A percentile compares a stretch with the other conserved stretches of the same genome.
Evolutionary conservation across 2,888 invertebrate species (phyloP).

Genomic region (Bombylius discolor): DNA sequence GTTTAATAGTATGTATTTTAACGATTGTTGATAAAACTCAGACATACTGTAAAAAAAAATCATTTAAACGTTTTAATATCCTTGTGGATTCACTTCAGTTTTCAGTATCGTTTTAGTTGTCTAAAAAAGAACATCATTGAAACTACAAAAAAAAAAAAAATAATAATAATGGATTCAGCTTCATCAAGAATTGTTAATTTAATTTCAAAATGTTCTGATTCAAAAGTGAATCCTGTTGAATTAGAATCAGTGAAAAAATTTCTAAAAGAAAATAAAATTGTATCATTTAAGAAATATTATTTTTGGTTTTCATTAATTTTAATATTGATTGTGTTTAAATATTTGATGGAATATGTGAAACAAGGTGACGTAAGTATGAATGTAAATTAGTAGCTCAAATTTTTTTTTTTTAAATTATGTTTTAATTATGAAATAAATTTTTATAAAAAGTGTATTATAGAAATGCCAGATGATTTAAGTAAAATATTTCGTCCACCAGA

Average conservation of each 20-base stretch:
- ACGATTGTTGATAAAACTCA: neutral
- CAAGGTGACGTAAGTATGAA: conserved; percentile 2
- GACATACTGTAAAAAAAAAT: too few species aligned
- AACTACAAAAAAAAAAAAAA: neutral
- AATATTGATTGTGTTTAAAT: neutral
- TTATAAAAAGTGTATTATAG: conserved; percentile 12
- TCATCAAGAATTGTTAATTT: conserved; percentile 2
- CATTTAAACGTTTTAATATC: too few species aligned
- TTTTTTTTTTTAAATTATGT: too few species aligned
- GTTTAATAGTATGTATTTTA: neutral
- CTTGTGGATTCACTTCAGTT: too few species aligned
- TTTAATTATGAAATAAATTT: too few species aligned
- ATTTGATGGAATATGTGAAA: conserved; percentile 1
- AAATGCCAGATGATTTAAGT: conserved; percentile 14
- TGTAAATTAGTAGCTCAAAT: too few species aligned
- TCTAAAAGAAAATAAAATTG: neutral
- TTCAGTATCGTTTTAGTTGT: too few species aligned
- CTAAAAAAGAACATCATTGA: too few species aligned
- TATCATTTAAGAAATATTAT: conserved; percentile 1
- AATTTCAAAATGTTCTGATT: conserved; percentile 7
- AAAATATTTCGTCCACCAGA: conserved; percentile 61
- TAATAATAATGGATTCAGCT: conserved; percentile 2
- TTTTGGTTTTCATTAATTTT: neutral
- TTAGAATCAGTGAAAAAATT: conserved; percentile 5
- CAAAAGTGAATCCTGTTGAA: neutral